phyloP scores from a whole-genome alignment of 2,888 invertebrate species.

The Dichetophora obliterata region DNA sequence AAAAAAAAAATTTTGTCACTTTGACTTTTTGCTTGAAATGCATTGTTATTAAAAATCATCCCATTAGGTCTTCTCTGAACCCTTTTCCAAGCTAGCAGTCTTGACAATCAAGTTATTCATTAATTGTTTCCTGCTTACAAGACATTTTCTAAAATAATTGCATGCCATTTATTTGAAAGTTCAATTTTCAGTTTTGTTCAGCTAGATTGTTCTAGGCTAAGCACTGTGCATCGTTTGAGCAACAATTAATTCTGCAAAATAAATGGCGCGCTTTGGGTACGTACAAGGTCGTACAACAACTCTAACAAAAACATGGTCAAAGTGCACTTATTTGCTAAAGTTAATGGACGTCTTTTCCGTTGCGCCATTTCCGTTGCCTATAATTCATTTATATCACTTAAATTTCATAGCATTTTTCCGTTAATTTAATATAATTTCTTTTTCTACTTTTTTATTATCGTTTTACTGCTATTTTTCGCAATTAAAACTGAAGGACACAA shows the following conservation, averaged over 20 bases:
- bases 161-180: too few relatives aligned
- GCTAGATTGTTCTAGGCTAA: too few relatives aligned
- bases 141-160: too few relatives aligned
- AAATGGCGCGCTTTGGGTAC: neutral
- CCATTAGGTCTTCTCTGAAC: too few relatives aligned
- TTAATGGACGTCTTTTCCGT: conserved; percentile 11
- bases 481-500: neutral
- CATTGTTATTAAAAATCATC: too few relatives aligned
- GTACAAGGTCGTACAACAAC: neutral
- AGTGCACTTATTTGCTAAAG: conserved; percentile 4
- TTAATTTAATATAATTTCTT: neutral
- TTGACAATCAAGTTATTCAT: too few relatives aligned
- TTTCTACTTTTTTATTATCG: neutral
- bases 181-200: too few relatives aligned
- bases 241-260: conserved; percentile 3
- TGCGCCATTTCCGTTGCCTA: neutral
- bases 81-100: too few relatives aligned
- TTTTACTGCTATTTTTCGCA: conserved; percentile 10
- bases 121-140: too few relatives aligned
- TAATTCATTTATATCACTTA: neutral
- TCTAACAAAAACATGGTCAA: neutral
- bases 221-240: too few relatives aligned
- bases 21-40: too few relatives aligned
- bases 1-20: too few relatives aligned
- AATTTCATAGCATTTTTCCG: neutral